A percentile compares a stretch with the other conserved stretches of the same genome.
Evolutionary conservation across 2,797 vertebrate species (phyloP).

Genomic region (Yasuhikotakia modesta): DNA sequence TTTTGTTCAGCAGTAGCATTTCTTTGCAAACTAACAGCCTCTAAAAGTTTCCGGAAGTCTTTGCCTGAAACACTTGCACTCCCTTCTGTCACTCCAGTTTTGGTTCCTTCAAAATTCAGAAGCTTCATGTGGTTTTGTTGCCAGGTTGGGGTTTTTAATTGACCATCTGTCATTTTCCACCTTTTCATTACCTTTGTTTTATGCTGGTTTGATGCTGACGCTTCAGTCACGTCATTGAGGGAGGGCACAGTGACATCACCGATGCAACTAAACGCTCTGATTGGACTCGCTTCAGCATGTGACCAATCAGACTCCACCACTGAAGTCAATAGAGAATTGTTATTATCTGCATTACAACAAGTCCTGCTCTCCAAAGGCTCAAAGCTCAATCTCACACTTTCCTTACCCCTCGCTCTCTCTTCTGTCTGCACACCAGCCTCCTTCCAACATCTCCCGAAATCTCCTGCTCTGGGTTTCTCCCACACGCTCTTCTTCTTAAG

Average conservation of each 20-base stretch:
- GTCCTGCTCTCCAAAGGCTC: background rate
- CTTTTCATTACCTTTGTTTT: conserved; percentile 32
- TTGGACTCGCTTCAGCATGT: conserved; percentile 12
- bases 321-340: conserved; percentile 48
- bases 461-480: background rate
- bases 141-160: background rate
- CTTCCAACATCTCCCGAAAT: conserved; percentile 13
- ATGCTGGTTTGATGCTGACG: background rate
- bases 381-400: background rate
- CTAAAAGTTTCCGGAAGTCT: conserved; percentile 36
- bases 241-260: conserved; percentile 17
- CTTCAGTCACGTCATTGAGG: background rate
- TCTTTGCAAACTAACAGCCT: conserved; percentile 7
- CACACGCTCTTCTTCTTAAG: conserved; percentile 42
- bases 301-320: conserved; percentile 4
- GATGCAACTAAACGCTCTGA: background rate
- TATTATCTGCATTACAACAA: background rate
- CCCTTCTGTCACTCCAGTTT: background rate
- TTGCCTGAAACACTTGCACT: conserved; percentile 17
- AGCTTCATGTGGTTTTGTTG: conserved; percentile 24
- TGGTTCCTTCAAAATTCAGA: background rate
- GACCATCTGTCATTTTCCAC: conserved; percentile 24
- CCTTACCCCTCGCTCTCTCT: background rate
- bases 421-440: conserved; percentile 32
- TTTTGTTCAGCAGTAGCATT: conserved; percentile 5